Percentiles rank a stretch among this genome's conserved stretches.
Conservation (phyloP, 2,888 invertebrate species). For the Dione juno region DNA sequence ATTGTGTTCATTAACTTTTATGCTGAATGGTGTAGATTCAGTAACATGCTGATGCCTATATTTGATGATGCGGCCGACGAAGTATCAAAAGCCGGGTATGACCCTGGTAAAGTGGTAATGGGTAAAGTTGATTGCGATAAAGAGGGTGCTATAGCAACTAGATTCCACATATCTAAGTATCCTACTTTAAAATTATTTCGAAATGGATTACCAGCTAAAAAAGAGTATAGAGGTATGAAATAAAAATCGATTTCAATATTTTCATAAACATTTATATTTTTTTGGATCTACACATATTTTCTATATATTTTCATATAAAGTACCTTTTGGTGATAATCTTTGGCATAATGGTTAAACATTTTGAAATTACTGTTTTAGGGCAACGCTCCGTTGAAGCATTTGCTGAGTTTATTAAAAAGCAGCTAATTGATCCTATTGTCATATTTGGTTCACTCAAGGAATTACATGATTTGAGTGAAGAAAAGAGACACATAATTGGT, state of each 20-base stretch:
- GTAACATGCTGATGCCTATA: slow-evolving; percentile 97
- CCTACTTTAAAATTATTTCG: slow-evolving; percentile 98
- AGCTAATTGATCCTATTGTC: slow-evolving; percentile 92
- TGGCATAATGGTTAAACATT: neutral
- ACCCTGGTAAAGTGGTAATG: slow-evolving; percentile 93
- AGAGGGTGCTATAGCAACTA: slow-evolving; percentile 92
- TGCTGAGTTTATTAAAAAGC: slow-evolving; percentile 93
- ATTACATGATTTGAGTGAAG: slow-evolving; percentile 89
- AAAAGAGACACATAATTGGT: slow-evolving; percentile 93
- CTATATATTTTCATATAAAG: neutral
- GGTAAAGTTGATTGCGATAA: slow-evolving; percentile 99
- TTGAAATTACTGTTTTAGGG: slow-evolving; percentile 61
- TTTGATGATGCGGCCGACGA: slow-evolving; percentile 98
- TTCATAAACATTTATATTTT: neutral
- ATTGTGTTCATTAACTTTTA: slow-evolving; percentile 99
- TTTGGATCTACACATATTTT: neutral
- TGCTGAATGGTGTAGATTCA: slow-evolving; percentile 99
- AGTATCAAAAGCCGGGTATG: slow-evolving; percentile 90
- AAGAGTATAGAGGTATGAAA: slow-evolving; percentile 91
- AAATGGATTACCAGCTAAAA: slow-evolving; percentile 94
- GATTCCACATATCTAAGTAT: slow-evolving; percentile 98
- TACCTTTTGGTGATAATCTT: neutral
- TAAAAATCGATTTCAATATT: slow-evolving; percentile 52
- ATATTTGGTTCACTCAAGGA: slow-evolving; percentile 90
- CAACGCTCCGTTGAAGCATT: slow-evolving; percentile 95